phyloP scores from a whole-genome alignment of 2,113 vertebrate genomes.

The Solea senegalensis region DNA sequence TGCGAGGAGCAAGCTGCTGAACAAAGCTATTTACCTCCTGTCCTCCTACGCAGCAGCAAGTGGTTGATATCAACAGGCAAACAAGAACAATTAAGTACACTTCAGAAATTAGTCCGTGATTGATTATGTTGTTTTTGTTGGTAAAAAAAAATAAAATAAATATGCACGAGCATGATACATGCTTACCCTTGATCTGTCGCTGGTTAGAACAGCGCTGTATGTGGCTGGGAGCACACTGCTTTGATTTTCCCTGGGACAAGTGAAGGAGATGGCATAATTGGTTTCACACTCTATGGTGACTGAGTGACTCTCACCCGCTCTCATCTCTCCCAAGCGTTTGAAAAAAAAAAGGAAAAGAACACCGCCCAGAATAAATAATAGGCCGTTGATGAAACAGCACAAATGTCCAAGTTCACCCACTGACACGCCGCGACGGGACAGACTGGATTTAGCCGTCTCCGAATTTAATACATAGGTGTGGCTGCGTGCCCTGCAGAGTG shows the following conservation, averaged over 20 bases:
- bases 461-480: slow-evolving; percentile 71
- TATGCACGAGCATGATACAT: slow-evolving; percentile 5
- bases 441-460: slow-evolving; percentile 64
- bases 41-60: slow-evolving; percentile 33
- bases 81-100: slow-evolving; percentile 47
- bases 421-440: slow-evolving; percentile 38
- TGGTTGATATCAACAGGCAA: slow-evolving; percentile 50
- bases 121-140: slow-evolving; percentile 12
- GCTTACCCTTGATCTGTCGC: slow-evolving; percentile 15
- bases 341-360: slow-evolving; percentile 11
- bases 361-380: slow-evolving; percentile 51
- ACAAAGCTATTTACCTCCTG: slow-evolving; percentile 48
- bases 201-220: slow-evolving; percentile 36
- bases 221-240: slow-evolving; percentile 28
- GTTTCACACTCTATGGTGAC: slow-evolving; percentile 41
- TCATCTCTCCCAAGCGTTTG: neutral
- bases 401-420: slow-evolving; percentile 52
- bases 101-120: slow-evolving; percentile 37
- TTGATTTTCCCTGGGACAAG: slow-evolving; percentile 51
- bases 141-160: neutral
- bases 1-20: slow-evolving; percentile 39
- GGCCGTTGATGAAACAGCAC: slow-evolving; percentile 58
- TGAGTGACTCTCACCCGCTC: slow-evolving; percentile 26
- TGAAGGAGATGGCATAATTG: slow-evolving; percentile 52
- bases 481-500: slow-evolving; percentile 56